Percentiles rank a stretch among this genome's conserved stretches.
Conservation (phyloP, 1,140 invertebrate species). For the Drosophila jambulina region DNA sequence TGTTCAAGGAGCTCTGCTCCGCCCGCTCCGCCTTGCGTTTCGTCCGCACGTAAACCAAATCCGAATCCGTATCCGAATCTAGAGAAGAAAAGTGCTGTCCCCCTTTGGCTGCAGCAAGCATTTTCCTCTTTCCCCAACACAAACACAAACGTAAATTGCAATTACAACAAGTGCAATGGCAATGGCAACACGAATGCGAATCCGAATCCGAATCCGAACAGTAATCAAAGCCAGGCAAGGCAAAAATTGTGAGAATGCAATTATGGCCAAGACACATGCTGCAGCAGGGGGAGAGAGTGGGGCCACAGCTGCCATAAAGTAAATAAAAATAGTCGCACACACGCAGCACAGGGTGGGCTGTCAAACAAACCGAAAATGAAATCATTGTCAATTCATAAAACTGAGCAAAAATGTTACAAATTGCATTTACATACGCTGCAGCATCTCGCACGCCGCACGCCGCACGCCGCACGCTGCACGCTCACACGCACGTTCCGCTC, state of each 20-base stretch:
- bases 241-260: constrained; percentile 76
- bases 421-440: constrained; percentile 78
- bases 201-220: constrained; percentile 39
- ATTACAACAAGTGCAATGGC: constrained; percentile 75
- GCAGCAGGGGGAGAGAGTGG: not conserved
- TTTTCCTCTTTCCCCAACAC: constrained; percentile 3
- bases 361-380: constrained; percentile 81
- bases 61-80: constrained; percentile 33
- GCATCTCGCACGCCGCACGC: constrained; percentile 6
- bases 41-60: constrained; percentile 65
- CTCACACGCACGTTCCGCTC: constrained; percentile 35
- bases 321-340: constrained; percentile 66
- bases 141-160: constrained; percentile 67
- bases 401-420: constrained; percentile 77
- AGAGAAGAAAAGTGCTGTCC: constrained; percentile 42
- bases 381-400: constrained; percentile 84
- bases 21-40: not conserved
- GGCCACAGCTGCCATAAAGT: constrained; percentile 31
- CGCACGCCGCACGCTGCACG: not conserved
- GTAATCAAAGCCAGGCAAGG: constrained; percentile 67
- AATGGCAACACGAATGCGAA: constrained; percentile 35
- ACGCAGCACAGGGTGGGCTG: constrained; percentile 39
- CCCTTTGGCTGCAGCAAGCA: not conserved
- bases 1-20: constrained; percentile 63
- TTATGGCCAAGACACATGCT: constrained; percentile 53